Conservation (phyloP, 2,797 vertebrate species). For the Lagorchestes hirsutus region DNA sequence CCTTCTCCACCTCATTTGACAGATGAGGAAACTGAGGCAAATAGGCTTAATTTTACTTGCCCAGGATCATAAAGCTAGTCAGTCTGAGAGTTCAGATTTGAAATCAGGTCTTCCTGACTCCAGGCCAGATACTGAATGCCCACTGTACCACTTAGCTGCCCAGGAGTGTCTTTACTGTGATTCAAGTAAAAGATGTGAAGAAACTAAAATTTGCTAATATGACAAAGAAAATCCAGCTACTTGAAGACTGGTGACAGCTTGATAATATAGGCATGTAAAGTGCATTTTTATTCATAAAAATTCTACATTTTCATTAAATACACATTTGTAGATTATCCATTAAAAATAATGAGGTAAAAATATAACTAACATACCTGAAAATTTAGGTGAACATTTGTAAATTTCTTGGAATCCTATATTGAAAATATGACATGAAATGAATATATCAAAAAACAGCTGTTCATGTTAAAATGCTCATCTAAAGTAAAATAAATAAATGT, state of each 20-base stretch:
- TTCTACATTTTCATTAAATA: not conserved
- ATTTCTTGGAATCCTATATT: not conserved
- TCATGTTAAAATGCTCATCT: not conserved
- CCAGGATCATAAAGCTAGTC: too few relatives aligned
- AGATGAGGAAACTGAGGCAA: too few relatives aligned
- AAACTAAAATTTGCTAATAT: not conserved
- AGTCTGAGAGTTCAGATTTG: too few relatives aligned
- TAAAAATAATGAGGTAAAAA: not conserved
- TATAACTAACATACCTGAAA: not conserved
- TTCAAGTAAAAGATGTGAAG: not conserved
- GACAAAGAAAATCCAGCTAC: not conserved
- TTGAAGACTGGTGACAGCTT: not conserved
- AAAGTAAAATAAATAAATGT: not conserved
- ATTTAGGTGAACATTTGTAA: not conserved
- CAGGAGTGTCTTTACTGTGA: not conserved
- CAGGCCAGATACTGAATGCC: too few relatives aligned
- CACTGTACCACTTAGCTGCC: not conserved
- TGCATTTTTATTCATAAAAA: not conserved
- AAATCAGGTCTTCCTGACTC: too few relatives aligned
- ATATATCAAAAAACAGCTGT: not conserved
- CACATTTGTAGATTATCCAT: not conserved
- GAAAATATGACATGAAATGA: not conserved
- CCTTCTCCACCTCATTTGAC: too few relatives aligned
- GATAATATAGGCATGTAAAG: not conserved
- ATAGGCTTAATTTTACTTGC: too few relatives aligned